Conservation (phyloP, 1,140 invertebrate genomes). For the Tetramorium alpestre region DNA sequence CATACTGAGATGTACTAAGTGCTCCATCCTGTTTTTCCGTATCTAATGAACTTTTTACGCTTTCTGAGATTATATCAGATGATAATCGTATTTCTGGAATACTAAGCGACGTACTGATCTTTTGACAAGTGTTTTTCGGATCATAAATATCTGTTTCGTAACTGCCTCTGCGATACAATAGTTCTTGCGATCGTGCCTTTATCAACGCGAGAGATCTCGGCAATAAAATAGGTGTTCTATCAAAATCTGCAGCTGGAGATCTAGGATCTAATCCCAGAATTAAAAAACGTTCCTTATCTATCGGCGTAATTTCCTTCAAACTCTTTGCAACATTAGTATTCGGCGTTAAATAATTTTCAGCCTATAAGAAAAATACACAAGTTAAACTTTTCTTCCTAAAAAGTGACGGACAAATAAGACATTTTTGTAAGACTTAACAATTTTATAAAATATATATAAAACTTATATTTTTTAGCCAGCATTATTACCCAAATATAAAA, state of each 20-base stretch:
- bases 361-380: slow-evolving; percentile 15
- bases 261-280: slow-evolving; percentile 77
- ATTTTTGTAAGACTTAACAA: neutral
- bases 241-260: slow-evolving; percentile 80
- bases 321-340: slow-evolving; percentile 29
- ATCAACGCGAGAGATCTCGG: slow-evolving; percentile 72
- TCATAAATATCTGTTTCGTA: slow-evolving; percentile 57
- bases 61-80: slow-evolving; percentile 43
- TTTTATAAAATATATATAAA: neutral
- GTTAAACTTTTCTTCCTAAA: slow-evolving; percentile 11
- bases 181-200: slow-evolving; percentile 59
- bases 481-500: neutral
- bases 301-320: slow-evolving; percentile 36
- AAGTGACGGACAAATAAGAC: neutral
- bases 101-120: slow-evolving; percentile 65
- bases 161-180: slow-evolving; percentile 35
- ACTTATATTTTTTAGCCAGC: neutral
- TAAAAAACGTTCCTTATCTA: slow-evolving; percentile 64
- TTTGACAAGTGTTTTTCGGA: slow-evolving; percentile 69
- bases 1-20: neutral
- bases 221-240: slow-evolving; percentile 80
- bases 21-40: neutral
- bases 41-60: neutral
- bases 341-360: slow-evolving; percentile 30
- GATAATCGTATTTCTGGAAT: slow-evolving; percentile 77